phyloP scores from a whole-genome alignment of 2,888 invertebrate genomes.

The Tupiocoris notatus region DNA sequence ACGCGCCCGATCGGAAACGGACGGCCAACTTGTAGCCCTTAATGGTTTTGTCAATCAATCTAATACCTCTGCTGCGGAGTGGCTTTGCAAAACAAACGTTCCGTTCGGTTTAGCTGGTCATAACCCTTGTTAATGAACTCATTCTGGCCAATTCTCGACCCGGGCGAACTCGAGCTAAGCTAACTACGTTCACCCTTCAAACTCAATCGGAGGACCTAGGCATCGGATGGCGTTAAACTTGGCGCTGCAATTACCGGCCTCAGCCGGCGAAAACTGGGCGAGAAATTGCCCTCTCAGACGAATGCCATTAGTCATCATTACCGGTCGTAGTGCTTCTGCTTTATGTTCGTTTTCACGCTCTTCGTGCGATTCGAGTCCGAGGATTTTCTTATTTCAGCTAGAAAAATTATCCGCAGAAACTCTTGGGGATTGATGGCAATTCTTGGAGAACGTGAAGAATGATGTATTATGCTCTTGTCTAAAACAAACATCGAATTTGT shows the following conservation, averaged over 20 bases:
- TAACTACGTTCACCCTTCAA: background rate
- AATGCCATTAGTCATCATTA: background rate
- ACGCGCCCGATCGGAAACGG: too few relatives aligned
- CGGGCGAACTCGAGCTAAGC: background rate
- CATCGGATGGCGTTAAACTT: background rate
- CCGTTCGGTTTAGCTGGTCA: background rate
- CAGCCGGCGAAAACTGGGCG: background rate
- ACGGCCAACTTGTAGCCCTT: background rate
- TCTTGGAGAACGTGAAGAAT: too few relatives aligned
- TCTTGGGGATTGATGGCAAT: too few relatives aligned
- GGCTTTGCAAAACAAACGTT: background rate
- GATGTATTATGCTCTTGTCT: too few relatives aligned
- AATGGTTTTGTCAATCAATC: background rate
- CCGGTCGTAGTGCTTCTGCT: background rate
- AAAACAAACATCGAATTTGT: too few relatives aligned
- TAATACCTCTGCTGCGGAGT: background rate
- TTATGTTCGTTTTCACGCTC: too few relatives aligned
- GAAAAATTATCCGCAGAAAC: too few relatives aligned
- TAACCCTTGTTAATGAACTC: background rate
- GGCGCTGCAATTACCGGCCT: background rate
- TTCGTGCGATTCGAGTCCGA: too few relatives aligned
- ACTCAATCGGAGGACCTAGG: background rate
- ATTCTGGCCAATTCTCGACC: background rate
- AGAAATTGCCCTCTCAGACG: background rate
- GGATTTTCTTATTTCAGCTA: too few relatives aligned